A percentile compares a stretch with the other conserved stretches of the same genome.
Evolutionary conservation across 1,140 invertebrate species (phyloP).

Genomic region (Chelonus insularis): DNA sequence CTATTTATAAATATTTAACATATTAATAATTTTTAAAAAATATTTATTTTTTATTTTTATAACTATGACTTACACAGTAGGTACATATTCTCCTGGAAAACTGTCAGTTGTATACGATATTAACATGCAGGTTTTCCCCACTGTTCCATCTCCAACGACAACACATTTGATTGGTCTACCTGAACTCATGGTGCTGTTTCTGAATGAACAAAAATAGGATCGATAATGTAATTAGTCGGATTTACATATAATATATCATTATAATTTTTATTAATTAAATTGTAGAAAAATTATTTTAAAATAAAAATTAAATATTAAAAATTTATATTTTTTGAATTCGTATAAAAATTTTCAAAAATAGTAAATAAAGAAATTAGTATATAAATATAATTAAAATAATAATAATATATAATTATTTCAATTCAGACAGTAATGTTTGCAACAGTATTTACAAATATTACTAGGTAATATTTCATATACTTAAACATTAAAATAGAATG

Average conservation of each 20-base stretch:
- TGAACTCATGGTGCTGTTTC: constrained; percentile 65
- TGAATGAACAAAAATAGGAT: constrained; percentile 12
- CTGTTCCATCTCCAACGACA: constrained; percentile 88
- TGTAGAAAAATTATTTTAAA: too few species aligned
- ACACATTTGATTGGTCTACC: constrained; percentile 97
- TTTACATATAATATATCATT: too few species aligned
- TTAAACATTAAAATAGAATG: too few species aligned
- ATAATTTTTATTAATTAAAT: too few species aligned
- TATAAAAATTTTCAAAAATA: too few species aligned
- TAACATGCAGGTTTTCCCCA: constrained; percentile 98
- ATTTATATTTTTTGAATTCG: too few species aligned
- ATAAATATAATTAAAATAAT: too few species aligned
- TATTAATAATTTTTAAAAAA: constrained; percentile 26
- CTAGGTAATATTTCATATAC: too few species aligned
- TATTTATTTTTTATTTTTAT: background rate
- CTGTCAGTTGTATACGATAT: constrained; percentile 99
- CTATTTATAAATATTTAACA: constrained; percentile 16
- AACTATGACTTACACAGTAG: constrained; percentile 80
- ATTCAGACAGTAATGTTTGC: too few species aligned
- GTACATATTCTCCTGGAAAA: constrained; percentile 98
- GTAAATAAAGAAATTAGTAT: too few species aligned
- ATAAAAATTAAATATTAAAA: background rate
- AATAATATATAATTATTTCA: too few species aligned
- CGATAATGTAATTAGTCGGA: background rate
- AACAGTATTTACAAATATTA: too few species aligned